Conservation (phyloP, 2,113 vertebrate species). For the Actinemys pallida region DNA sequence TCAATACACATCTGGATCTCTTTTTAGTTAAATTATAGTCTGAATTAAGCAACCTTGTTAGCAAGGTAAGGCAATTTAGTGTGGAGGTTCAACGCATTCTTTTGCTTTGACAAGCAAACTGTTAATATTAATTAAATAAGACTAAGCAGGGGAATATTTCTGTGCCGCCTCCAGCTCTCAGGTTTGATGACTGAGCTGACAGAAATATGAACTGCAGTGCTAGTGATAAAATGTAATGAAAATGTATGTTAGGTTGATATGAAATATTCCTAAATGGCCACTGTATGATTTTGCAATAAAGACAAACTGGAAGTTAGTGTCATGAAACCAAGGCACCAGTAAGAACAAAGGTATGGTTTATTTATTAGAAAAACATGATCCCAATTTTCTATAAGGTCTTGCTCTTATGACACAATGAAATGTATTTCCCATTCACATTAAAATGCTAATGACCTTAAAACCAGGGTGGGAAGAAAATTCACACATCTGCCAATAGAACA, state of each 20-base stretch:
- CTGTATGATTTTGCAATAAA: not conserved
- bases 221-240: slow-evolving; percentile 60
- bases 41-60: slow-evolving; percentile 21
- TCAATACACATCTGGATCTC: slow-evolving; percentile 31
- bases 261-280: slow-evolving; percentile 22
- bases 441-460: not conserved
- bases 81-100: slow-evolving; percentile 62
- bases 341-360: not conserved
- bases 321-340: not conserved
- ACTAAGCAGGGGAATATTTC: slow-evolving; percentile 56
- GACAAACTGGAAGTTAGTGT: not conserved
- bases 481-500: not conserved
- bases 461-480: not conserved
- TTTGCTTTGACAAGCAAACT: slow-evolving; percentile 69
- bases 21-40: slow-evolving; percentile 59
- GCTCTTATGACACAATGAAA: not conserved
- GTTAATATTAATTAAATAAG: slow-evolving; percentile 71
- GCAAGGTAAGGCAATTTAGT: slow-evolving; percentile 40
- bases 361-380: not conserved
- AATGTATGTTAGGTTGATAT: slow-evolving; percentile 44
- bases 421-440: not conserved
- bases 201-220: slow-evolving; percentile 69
- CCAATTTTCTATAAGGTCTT: not conserved
- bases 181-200: slow-evolving; percentile 56
- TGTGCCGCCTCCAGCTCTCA: slow-evolving; percentile 63